Conservation (phyloP, 2,888 invertebrate genomes). For the Boloria euphrosyne region DNA sequence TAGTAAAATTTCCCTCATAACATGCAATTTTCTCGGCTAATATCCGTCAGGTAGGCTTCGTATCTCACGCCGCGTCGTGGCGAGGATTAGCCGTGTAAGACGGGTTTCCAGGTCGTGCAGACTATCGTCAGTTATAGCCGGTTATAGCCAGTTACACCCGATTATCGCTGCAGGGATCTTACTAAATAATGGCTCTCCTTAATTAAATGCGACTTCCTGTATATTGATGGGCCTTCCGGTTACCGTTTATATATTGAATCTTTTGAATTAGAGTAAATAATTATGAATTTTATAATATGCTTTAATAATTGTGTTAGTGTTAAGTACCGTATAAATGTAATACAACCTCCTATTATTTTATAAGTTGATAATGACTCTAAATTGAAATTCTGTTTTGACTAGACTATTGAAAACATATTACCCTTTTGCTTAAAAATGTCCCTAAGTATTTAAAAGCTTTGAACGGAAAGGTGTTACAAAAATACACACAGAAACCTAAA, state of each 20-base stretch:
- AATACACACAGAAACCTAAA: too few relatives aligned
- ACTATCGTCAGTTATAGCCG: slow-evolving; percentile 1
- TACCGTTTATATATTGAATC: not conserved
- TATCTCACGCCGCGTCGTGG: not conserved
- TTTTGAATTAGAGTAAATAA: not conserved
- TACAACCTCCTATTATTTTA: too few relatives aligned
- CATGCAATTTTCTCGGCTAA: not conserved
- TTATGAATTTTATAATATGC: too few relatives aligned
- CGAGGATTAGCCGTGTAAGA: slow-evolving; percentile 15
- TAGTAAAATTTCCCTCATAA: not conserved
- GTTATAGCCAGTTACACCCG: slow-evolving; percentile 17
- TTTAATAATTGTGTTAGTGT: too few relatives aligned
- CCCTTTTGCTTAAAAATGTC: too few relatives aligned
- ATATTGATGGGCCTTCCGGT: slow-evolving; percentile 1
- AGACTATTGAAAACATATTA: too few relatives aligned
- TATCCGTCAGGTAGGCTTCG: not conserved
- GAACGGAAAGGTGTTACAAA: too few relatives aligned
- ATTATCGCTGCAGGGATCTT: slow-evolving; percentile 20
- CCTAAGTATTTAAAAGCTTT: too few relatives aligned
- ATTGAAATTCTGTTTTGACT: too few relatives aligned
- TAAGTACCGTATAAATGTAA: too few relatives aligned
- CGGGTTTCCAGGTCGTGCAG: slow-evolving; percentile 3
- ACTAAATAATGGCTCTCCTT: slow-evolving; percentile 10
- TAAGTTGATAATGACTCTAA: too few relatives aligned
- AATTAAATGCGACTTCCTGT: slow-evolving; percentile 6